These are phyloP conservation scores for Torymus tubicola DNA, from an alignment of 2,888 invertebrate genomes.

Conservation along the genomic window DNA sequence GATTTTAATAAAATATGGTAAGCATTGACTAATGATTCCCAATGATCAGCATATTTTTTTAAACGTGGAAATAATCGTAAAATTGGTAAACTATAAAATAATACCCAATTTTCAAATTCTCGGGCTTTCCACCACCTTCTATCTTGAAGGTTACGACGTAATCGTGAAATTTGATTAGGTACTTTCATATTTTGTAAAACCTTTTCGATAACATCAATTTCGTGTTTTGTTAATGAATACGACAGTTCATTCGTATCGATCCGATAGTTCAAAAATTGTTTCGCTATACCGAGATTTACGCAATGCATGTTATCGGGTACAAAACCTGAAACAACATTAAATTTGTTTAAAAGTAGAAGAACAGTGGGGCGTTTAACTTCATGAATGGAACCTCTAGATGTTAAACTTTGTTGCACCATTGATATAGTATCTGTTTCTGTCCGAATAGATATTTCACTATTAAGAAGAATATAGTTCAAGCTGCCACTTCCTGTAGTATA, in stretches of 20 bases:
- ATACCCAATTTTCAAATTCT: slow-evolving; percentile 49
- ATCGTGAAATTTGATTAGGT: slow-evolving; percentile 42
- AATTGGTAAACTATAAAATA: slow-evolving; percentile 52
- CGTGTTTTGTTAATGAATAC: slow-evolving; percentile 5
- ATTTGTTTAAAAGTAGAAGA: slow-evolving; percentile 38
- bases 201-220: slow-evolving; percentile 1
- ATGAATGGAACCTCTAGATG: slow-evolving; percentile 1
- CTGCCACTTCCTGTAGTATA: background rate
- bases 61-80: slow-evolving; percentile 24
- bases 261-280: slow-evolving; percentile 52
- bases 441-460: background rate
- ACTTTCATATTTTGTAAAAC: too few relatives aligned
- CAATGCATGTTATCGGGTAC: too few relatives aligned
- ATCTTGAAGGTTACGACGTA: slow-evolving; percentile 41
- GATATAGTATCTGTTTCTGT: slow-evolving; percentile 10
- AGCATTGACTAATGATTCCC: too few relatives aligned
- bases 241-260: slow-evolving; percentile 14
- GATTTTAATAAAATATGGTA: too few relatives aligned
- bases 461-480: slow-evolving; percentile 18
- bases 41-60: slow-evolving; percentile 2
- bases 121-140: slow-evolving; percentile 45
- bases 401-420: slow-evolving; percentile 1
- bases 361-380: slow-evolving; percentile 40
- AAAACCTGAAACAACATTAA: too few relatives aligned
- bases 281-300: slow-evolving; percentile 39